These are phyloP conservation scores for Crambe crambe DNA, from an alignment of 37 sponge, comb jelly and placozoan species.

Conservation along the genomic window DNA sequence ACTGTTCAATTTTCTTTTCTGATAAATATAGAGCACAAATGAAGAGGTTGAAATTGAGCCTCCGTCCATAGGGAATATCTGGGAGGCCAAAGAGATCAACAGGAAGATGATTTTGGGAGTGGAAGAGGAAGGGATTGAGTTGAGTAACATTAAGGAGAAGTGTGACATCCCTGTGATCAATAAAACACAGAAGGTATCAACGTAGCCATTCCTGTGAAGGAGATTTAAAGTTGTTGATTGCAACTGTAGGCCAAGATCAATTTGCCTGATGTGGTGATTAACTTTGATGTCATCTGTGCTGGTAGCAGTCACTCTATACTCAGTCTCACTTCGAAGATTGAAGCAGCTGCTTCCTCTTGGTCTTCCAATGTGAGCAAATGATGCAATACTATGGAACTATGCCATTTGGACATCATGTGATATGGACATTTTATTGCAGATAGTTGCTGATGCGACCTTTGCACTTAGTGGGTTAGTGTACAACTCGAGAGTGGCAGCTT, in stretches of 20 bases:
- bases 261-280: slow-evolving; percentile 2
- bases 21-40: neutral
- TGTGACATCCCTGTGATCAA: neutral
- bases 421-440: neutral
- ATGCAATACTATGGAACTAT: neutral
- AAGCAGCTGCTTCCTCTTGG: neutral
- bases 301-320: slow-evolving; percentile 16
- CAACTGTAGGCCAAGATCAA: slow-evolving; percentile 8
- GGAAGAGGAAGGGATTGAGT: neutral
- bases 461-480: slow-evolving; percentile 1
- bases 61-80: neutral
- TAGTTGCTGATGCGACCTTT: neutral
- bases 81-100: neutral
- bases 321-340: slow-evolving; percentile 1
- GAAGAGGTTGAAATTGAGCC: neutral
- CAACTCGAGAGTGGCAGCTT: slow-evolving; percentile 23
- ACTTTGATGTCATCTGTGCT: slow-evolving; percentile 35
- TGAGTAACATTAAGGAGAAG: neutral
- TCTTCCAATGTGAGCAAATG: slow-evolving; percentile 3
- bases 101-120: neutral
- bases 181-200: slow-evolving; percentile 4
- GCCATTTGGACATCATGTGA: neutral
- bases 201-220: neutral
- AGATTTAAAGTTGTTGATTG: neutral
- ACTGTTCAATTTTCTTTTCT: no score